Evolutionary conservation across 2,113 vertebrate genomes (phyloP).

Genomic region (Hiodon tergisus): DNA sequence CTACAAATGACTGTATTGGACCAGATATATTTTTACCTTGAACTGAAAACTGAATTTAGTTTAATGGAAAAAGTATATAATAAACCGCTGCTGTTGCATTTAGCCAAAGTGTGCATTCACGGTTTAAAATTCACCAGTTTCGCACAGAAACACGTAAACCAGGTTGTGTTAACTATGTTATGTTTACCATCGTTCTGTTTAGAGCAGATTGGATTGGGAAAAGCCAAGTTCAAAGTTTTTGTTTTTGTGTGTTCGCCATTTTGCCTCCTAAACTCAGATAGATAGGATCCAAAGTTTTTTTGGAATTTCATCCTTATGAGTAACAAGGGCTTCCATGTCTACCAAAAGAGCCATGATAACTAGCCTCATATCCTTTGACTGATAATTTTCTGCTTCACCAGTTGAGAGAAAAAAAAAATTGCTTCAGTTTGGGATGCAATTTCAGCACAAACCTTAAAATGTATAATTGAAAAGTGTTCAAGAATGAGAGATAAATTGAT

Average conservation of each 20-base stretch:
- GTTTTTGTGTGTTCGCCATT: neutral
- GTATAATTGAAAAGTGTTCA: slow-evolving; percentile 45
- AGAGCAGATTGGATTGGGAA: neutral
- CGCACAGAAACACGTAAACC: too few relatives aligned
- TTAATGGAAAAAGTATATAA: too few relatives aligned
- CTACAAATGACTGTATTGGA: too few relatives aligned
- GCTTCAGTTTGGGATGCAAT: neutral
- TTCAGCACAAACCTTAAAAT: slow-evolving; percentile 19
- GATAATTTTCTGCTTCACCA: neutral
- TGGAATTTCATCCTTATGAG: neutral
- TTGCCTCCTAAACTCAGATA: neutral
- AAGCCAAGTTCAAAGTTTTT: neutral
- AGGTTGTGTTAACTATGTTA: too few relatives aligned
- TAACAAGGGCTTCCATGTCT: neutral
- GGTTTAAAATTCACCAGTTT: too few relatives aligned
- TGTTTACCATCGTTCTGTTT: too few relatives aligned
- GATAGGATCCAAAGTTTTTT: neutral
- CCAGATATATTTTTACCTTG: too few relatives aligned
- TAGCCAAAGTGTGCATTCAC: too few relatives aligned
- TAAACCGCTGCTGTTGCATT: too few relatives aligned
- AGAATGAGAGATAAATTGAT: slow-evolving; percentile 49
- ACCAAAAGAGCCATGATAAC: neutral
- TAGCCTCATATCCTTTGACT: neutral
- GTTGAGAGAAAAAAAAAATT: neutral
- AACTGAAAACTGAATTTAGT: too few relatives aligned